Evolutionary conservation across 2,797 vertebrate species (phyloP).

Genomic region (Phrynocephalus guinanensis): DNA sequence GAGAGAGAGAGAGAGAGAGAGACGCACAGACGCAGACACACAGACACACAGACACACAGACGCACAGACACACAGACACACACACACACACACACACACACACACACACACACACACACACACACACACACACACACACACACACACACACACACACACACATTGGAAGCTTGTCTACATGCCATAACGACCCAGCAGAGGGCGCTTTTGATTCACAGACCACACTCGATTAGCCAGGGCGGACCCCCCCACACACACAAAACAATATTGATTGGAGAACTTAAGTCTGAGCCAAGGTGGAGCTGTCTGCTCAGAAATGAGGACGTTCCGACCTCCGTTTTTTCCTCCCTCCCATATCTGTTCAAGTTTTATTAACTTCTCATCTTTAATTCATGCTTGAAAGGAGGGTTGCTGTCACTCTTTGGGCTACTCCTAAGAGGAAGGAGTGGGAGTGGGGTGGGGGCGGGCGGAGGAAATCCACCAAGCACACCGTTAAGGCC

Average conservation of each 20-base stretch:
- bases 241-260: neutral
- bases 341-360: conserved; percentile 56
- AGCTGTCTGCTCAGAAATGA: conserved; percentile 78
- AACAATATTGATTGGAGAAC: conserved; percentile 15
- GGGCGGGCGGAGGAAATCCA: conserved; percentile 1
- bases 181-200: conserved; percentile 73
- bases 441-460: neutral
- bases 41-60: no score
- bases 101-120: no score
- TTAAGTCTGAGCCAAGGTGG: conserved; percentile 71
- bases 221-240: neutral
- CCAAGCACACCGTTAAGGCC: conserved; percentile 50
- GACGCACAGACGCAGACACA: no score
- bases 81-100: no score
- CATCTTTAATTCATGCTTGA: conserved; percentile 77
- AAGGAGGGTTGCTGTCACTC: conserved; percentile 71
- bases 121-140: no score
- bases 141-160: no score
- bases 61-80: no score
- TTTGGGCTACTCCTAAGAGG: conserved; percentile 45
- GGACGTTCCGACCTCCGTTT: conserved; percentile 48
- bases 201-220: conserved; percentile 73
- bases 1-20: neutral
- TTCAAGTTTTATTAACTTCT: conserved; percentile 77
- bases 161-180: conserved; percentile 11